Conservation (phyloP, 2,113 vertebrate genomes). For the Neotragus pygmaeus region DNA sequence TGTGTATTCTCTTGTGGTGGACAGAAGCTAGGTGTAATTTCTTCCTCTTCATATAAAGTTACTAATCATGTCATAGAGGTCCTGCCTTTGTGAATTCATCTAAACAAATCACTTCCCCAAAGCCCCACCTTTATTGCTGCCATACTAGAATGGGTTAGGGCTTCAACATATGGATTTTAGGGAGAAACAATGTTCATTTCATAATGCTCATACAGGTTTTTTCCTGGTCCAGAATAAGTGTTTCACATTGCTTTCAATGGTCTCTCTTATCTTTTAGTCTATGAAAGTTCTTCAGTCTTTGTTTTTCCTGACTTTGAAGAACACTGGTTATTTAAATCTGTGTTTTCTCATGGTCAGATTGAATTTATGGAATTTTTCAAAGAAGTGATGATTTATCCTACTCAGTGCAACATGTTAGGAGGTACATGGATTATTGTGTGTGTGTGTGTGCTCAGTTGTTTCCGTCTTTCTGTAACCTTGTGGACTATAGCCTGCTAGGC, state of each 20-base stretch:
- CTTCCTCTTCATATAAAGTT: neutral
- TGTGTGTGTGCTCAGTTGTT: neutral
- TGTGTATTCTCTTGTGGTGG: neutral
- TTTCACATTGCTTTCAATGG: neutral
- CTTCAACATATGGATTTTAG: neutral
- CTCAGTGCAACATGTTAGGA: neutral
- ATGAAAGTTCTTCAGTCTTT: neutral
- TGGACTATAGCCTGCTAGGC: neutral
- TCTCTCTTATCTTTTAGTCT: neutral
- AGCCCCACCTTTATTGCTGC: neutral
- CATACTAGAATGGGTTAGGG: neutral
- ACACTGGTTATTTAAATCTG: neutral
- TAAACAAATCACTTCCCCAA: neutral
- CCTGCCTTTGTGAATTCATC: neutral
- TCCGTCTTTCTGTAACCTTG: neutral
- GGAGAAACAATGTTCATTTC: neutral
- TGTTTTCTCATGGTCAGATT: neutral
- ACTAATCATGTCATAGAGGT: neutral
- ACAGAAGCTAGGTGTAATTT: neutral
- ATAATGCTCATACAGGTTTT: neutral
- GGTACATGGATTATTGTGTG: neutral
- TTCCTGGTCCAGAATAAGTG: neutral
- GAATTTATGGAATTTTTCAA: neutral
- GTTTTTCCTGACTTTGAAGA: neutral
- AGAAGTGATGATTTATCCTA: neutral